phyloP scores from a whole-genome alignment of 2,888 invertebrate species.

The Harpalus rubripes region DNA sequence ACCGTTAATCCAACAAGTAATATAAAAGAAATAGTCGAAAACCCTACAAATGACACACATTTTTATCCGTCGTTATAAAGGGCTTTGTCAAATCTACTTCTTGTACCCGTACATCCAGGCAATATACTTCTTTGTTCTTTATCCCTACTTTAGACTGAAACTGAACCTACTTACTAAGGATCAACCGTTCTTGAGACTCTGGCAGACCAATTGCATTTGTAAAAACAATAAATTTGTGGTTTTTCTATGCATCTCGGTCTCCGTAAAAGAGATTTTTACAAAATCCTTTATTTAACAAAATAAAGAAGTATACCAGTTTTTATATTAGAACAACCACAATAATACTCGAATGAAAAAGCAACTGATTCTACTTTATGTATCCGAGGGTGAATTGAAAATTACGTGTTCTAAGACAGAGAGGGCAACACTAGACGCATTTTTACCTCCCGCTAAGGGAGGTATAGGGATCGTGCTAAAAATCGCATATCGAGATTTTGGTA shows the following conservation, averaged over 20 bases:
- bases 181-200: background rate
- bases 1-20: slow-evolving; percentile 3
- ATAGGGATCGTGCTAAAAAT: too few relatives aligned
- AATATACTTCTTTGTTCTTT: slow-evolving; percentile 18
- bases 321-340: too few relatives aligned
- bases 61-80: slow-evolving; percentile 23
- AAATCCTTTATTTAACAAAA: background rate
- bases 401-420: too few relatives aligned
- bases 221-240: background rate
- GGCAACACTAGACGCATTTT: too few relatives aligned
- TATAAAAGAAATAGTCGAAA: slow-evolving; percentile 19
- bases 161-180: slow-evolving; percentile 1
- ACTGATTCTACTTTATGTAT: too few relatives aligned
- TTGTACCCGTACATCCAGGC: slow-evolving; percentile 24
- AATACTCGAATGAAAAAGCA: too few relatives aligned
- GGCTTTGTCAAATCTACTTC: slow-evolving; percentile 24
- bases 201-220: background rate
- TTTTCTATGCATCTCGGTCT: background rate
- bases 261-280: background rate
- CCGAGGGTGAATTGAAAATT: too few relatives aligned
- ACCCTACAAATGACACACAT: background rate
- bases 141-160: background rate
- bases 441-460: too few relatives aligned
- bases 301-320: too few relatives aligned
- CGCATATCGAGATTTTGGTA: too few relatives aligned